Base-by-base conservation (phyloP, 37 sponge, comb jelly and placozoan genomes). In the Haliclona indistincta region DNA sequence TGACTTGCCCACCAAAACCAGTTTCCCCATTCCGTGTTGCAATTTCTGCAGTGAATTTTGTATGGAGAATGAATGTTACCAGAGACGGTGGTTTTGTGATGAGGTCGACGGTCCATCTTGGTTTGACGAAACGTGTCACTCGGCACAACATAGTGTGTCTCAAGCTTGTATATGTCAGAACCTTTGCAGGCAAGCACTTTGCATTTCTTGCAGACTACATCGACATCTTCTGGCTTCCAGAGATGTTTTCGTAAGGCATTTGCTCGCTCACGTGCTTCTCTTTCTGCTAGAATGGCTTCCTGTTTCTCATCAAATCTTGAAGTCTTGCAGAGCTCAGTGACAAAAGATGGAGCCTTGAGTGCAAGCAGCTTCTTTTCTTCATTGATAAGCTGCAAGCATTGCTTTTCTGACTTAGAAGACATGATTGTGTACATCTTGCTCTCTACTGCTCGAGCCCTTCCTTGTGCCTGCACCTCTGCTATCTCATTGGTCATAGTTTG, bases 391-490 rank as follows among this genome's bases (percentile, higher is more conserved):
- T 78, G 53, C 37, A 53, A 64, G 37, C 73, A 78, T 15, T 72
- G 32, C 34, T 64, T 73, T 3, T 43, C 29, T 7, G 86, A 78
- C 1, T 65, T 44, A 11, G 38, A 74, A 11, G 73, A 56, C 30
- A 89, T 77, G 29, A 89, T 39, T 3, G 70, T 74, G 51, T 68
- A 81, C 26, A 51, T 67, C 38, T 65, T 83, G 54, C 87, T 81
- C 4, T 70, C 64, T 40, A 28, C 41, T 44, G 78, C 83, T 32
- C 87, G 47, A 20, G 92, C 92, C 22, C 92, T 60, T 19, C 92
- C 92, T 66, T 71, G 70, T 20, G 83, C 58, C 71, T 91, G 92
- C n/a, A 77, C 78, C n/a, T 70, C 52, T 25, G 87, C 78, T 29
- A 86, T 82, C 42, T 86, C 82, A 73, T 81, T 75, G 26, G 87